Percentiles rank a stretch among this genome's conserved stretches.
Evolutionary conservation across 2,888 invertebrate genomes (phyloP).

Genomic region (Temnothorax rugatulus): DNA sequence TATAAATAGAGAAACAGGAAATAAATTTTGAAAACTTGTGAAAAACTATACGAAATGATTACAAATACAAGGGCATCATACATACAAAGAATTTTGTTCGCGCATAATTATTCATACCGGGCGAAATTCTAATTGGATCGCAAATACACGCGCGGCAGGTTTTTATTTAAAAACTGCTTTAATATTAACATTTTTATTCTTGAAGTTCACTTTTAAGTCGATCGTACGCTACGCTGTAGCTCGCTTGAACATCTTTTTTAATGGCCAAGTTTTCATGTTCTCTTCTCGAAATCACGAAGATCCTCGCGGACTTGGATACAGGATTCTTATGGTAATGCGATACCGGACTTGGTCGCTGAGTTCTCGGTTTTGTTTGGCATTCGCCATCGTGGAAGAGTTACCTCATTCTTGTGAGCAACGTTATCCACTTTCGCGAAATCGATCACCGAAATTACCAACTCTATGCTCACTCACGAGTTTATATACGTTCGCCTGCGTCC

Average conservation of each 20-base stretch:
- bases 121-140: background rate
- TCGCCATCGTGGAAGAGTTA: slow-evolving; percentile 2
- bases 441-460: slow-evolving; percentile 32
- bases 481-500: background rate
- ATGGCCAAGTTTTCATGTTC: background rate
- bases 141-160: background rate
- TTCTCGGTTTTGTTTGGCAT: slow-evolving; percentile 12
- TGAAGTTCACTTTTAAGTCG: background rate
- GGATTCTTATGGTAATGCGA: slow-evolving; percentile 29
- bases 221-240: background rate
- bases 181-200: slow-evolving; percentile 2
- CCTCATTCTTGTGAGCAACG: slow-evolving; percentile 32
- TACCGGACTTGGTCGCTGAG: background rate
- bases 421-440: slow-evolving; percentile 33
- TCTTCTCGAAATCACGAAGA: slow-evolving; percentile 13
- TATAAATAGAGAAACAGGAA: background rate
- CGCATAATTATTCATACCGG: background rate
- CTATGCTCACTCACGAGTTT: slow-evolving; percentile 2
- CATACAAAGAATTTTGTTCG: background rate
- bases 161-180: slow-evolving; percentile 21
- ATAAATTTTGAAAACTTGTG: slow-evolving; percentile 2
- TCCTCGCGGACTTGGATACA: background rate
- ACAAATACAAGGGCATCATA: background rate
- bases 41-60: background rate
- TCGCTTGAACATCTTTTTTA: slow-evolving; percentile 4